Conservation (phyloP, 2,113 vertebrate genomes). For the Psephotus haematonotus region DNA sequence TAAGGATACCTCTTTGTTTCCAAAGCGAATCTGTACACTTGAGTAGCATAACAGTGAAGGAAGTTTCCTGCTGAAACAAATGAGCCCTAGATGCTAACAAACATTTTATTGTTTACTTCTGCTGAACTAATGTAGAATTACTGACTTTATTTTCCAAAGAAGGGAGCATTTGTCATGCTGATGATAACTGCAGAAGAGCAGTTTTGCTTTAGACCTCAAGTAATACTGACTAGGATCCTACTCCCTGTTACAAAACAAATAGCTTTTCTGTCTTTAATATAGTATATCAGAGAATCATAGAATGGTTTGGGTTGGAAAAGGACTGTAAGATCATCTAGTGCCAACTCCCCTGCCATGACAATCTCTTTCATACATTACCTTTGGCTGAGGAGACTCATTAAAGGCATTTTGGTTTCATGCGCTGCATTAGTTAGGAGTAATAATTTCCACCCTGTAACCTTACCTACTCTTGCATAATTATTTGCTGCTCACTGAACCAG, state of each 20-base stretch:
- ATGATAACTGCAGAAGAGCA: not conserved
- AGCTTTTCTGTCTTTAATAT: not conserved
- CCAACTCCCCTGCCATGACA: not conserved
- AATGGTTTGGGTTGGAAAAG: not conserved
- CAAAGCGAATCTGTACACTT: slow-evolving; percentile 11
- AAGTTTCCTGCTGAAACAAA: not conserved
- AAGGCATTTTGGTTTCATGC: not conserved
- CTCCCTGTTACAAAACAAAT: not conserved
- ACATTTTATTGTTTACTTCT: not conserved
- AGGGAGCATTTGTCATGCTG: not conserved
- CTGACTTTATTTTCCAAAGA: not conserved
- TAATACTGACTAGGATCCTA: not conserved
- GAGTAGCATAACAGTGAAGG: not conserved
- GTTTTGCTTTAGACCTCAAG: not conserved
- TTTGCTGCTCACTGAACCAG: not conserved
- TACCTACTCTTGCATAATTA: not conserved
- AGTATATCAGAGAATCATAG: not conserved
- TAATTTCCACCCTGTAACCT: not conserved
- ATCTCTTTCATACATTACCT: not conserved
- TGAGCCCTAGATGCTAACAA: not conserved
- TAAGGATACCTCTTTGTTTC: slow-evolving; percentile 1
- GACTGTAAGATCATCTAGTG: not conserved
- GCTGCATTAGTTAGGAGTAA: not conserved
- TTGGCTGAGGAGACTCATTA: not conserved
- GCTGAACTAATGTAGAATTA: not conserved